Percentiles rank a stretch among this genome's conserved stretches.
These are phyloP conservation scores for Sebastes oblongus DNA, from an alignment of 2,797 vertebrate species.

Conservation along the genomic window DNA sequence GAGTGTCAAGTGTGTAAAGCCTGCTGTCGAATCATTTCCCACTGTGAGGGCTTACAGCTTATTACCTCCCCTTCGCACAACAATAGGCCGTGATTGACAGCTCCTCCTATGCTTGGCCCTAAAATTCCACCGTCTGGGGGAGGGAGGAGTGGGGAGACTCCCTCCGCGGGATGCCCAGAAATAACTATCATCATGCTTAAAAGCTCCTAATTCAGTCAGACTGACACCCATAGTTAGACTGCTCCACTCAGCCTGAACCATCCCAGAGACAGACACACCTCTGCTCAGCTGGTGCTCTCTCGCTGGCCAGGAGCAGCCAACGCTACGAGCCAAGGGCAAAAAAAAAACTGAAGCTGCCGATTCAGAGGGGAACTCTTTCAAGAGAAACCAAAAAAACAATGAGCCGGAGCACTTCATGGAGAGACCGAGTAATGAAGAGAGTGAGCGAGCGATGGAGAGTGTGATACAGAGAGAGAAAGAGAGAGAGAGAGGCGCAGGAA, in stretches of 20 bases:
- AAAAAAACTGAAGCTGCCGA: slow-evolving; percentile 18
- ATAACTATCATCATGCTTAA: slow-evolving; percentile 72
- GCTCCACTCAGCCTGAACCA: slow-evolving; percentile 26
- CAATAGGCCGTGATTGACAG: slow-evolving; percentile 72
- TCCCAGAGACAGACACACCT: slow-evolving; percentile 25
- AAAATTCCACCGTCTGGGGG: slow-evolving; percentile 33
- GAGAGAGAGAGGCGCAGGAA: slow-evolving; percentile 64
- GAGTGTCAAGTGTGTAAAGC: slow-evolving; percentile 47
- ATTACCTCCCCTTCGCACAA: slow-evolving; percentile 65
- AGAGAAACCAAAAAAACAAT: slow-evolving; percentile 41
- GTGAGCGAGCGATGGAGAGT: slow-evolving; percentile 38
- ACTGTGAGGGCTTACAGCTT: slow-evolving; percentile 65
- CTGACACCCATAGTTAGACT: slow-evolving; percentile 62
- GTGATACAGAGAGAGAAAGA: slow-evolving; percentile 27
- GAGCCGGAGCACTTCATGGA: slow-evolving; percentile 31
- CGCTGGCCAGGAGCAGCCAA: not conserved
- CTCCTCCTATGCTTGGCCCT: slow-evolving; percentile 47
- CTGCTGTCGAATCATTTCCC: slow-evolving; percentile 54
- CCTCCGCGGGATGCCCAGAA: slow-evolving; percentile 58
- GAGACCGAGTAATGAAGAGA: slow-evolving; percentile 56
- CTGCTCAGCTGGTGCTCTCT: slow-evolving; percentile 26
- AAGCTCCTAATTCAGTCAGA: slow-evolving; percentile 64
- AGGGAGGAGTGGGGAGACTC: slow-evolving; percentile 34
- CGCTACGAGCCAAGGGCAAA: not conserved
- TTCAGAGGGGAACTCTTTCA: slow-evolving; percentile 22